phyloP scores from a whole-genome alignment of 1,140 invertebrate genomes.

The Dendrolimus punctatus region DNA sequence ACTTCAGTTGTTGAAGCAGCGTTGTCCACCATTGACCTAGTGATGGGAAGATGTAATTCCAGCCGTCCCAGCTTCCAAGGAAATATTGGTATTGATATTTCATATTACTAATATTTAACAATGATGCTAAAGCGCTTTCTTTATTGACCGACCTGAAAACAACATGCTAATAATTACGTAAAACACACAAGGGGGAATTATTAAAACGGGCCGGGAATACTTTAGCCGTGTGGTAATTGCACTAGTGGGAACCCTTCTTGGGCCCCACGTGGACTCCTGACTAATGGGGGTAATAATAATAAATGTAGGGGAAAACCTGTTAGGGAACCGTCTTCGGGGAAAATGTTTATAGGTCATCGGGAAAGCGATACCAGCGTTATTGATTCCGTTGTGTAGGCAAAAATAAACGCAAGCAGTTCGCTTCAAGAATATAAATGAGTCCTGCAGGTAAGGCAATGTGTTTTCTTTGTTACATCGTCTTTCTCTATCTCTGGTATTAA shows the following conservation, averaged over 20 bases:
- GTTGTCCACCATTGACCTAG: too few species aligned
- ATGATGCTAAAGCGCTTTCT: too few species aligned
- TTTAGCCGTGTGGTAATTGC: slow-evolving; percentile 14
- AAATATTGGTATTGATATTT: too few species aligned
- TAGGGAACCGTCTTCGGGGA: slow-evolving; percentile 5
- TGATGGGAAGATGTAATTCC: too few species aligned
- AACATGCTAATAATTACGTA: slow-evolving; percentile 2
- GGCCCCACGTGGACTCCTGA: slow-evolving; percentile 7
- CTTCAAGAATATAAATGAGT: slow-evolving; percentile 14
- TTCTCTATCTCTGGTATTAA: too few species aligned
- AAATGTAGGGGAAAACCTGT: slow-evolving; percentile 17
- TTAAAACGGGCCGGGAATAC: slow-evolving; percentile 6
- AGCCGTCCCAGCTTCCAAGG: too few species aligned
- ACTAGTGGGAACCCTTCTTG: slow-evolving; percentile 14
- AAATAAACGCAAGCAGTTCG: slow-evolving; percentile 12
- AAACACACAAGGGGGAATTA: slow-evolving; percentile 2
- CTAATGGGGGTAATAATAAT: slow-evolving; percentile 25
- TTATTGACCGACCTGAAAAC: slow-evolving; percentile 1
- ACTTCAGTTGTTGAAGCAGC: too few species aligned
- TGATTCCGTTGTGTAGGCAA: slow-evolving; percentile 14
- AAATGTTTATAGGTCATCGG: slow-evolving; percentile 18
- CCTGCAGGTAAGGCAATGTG: slow-evolving; percentile 1
- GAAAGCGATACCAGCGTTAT: slow-evolving; percentile 4
- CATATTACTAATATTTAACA: too few species aligned
- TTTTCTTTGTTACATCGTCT: not conserved